Evolutionary conservation across 2,888 invertebrate species (phyloP), one percentile per base, ranked within the genome.

Genomic region (Andrena camellia): DNA sequence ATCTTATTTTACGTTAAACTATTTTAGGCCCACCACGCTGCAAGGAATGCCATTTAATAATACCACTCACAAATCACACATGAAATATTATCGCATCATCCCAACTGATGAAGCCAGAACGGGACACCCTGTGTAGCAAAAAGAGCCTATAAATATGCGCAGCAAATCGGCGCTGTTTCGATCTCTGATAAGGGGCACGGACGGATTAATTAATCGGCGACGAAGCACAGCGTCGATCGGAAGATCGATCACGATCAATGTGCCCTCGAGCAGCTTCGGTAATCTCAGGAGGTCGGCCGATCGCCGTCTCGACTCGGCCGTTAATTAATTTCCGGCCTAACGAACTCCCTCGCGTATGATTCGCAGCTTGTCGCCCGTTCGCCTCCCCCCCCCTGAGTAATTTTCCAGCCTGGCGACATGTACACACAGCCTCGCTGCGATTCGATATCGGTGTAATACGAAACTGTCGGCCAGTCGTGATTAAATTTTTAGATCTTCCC

Each of bases 271-370:
- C 67, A 62, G 62, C 54, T 72, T 74, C 69, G 75, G 82, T 78
- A 82, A 78, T 87, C 85, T 78, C 78, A 57, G n/a, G 69, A 71
- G 75, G 74, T 72, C 77, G 81, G 69, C 50, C 79, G 82, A 88
- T 85, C 79, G 70, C 42, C 72, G 52, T 33, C 64, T 69, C 50
- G 33, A 52, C 64, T 42, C 29, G 78, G 29, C 74, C 74, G 77
- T 85, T 88, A 86, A 88, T 87, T 88, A 87, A 87, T 87, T 84
- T 87, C 87, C 88, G 87, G 74, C 71, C 80, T 80, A 84, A 88
- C 80, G 66, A 80, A 77, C 42, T 80, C 68, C 66, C 74, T n/a
- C 72, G 48, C 74, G 81, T 77, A 76, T 73, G 78, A 83, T 79
- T 85, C 83, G 67, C 72, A 66, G 67, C 59, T 64, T 60, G 75